Evolutionary conservation across 2,888 invertebrate species (phyloP).

Genomic region (Melipona bicolor): DNA sequence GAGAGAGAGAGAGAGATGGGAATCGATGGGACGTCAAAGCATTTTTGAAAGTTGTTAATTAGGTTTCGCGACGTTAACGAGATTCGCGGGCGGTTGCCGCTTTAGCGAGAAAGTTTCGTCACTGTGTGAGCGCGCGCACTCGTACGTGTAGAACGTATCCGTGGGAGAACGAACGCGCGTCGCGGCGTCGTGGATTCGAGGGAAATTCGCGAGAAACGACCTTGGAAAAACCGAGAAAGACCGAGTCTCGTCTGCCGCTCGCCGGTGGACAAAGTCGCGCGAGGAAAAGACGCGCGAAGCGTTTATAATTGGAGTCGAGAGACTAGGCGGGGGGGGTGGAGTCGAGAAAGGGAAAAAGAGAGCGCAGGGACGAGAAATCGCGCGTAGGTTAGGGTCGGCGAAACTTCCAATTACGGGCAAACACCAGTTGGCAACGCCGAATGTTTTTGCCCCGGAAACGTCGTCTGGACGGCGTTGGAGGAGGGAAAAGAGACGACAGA

Average conservation of each 20-base stretch:
- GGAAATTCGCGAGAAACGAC: not conserved
- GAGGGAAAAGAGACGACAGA: not conserved
- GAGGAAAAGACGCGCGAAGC: not conserved
- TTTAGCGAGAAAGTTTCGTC: slow-evolving; percentile 4
- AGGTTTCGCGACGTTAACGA: slow-evolving; percentile 13
- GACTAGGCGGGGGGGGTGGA: not conserved
- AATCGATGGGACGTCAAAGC: slow-evolving; percentile 13
- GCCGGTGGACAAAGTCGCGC: not conserved
- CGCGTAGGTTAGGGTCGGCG: slow-evolving; percentile 16
- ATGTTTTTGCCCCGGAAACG: slow-evolving; percentile 49
- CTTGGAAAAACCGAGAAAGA: not conserved
- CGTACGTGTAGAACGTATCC: accelerated
- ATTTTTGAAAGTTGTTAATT: slow-evolving; percentile 24
- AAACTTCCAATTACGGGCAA: slow-evolving; percentile 52
- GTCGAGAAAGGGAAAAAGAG: not conserved
- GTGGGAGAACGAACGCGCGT: not conserved
- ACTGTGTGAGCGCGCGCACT: not conserved
- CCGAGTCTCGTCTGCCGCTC: not conserved
- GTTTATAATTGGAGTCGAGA: not conserved
- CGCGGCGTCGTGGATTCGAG: not conserved
- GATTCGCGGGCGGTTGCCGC: slow-evolving; percentile 1
- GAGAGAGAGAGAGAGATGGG: not conserved
- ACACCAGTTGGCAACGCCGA: not conserved
- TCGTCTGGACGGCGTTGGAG: slow-evolving; percentile 27
- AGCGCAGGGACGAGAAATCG: slow-evolving; percentile 14